Evolutionary conservation across 1,140 invertebrate species (phyloP).

Genomic region (Dolichoris vasculosae): DNA sequence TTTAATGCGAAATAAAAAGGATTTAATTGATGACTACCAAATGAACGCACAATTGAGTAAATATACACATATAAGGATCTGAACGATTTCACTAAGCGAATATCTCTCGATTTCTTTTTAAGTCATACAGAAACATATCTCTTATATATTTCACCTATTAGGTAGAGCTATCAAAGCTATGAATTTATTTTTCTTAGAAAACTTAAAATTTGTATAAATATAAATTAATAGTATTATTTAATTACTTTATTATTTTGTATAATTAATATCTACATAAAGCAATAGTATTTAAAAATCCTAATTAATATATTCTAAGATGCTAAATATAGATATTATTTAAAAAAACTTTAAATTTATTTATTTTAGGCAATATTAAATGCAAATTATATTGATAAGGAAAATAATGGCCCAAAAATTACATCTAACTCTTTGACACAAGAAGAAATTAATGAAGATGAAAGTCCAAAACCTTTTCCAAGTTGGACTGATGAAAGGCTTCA

Average conservation of each 20-base stretch:
- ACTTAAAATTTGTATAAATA: too few relatives aligned
- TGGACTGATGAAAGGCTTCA: constrained; percentile 60
- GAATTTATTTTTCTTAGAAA: constrained; percentile 26
- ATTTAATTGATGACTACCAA: constrained; percentile 32
- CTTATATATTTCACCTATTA: neutral
- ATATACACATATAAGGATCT: constrained; percentile 1
- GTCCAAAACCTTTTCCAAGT: constrained; percentile 63
- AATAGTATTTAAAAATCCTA: too few relatives aligned
- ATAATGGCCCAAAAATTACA: constrained; percentile 15
- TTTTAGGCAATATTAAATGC: constrained; percentile 55
- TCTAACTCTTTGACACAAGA: constrained; percentile 36
- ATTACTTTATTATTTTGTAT: too few relatives aligned
- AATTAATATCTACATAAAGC: too few relatives aligned
- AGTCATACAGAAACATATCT: neutral
- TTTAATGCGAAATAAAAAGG: constrained; percentile 4
- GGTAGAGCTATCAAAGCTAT: neutral
- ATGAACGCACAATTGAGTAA: neutral
- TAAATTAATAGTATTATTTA: too few relatives aligned
- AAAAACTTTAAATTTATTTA: constrained; percentile 3
- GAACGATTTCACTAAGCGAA: neutral
- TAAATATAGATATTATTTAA: too few relatives aligned
- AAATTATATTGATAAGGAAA: constrained; percentile 44
- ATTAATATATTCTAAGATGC: neutral
- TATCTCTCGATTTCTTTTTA: constrained; percentile 16
- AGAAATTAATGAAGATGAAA: constrained; percentile 46